Conservation (phyloP, 2,797 vertebrate species). For the Oryzias sinensis region DNA sequence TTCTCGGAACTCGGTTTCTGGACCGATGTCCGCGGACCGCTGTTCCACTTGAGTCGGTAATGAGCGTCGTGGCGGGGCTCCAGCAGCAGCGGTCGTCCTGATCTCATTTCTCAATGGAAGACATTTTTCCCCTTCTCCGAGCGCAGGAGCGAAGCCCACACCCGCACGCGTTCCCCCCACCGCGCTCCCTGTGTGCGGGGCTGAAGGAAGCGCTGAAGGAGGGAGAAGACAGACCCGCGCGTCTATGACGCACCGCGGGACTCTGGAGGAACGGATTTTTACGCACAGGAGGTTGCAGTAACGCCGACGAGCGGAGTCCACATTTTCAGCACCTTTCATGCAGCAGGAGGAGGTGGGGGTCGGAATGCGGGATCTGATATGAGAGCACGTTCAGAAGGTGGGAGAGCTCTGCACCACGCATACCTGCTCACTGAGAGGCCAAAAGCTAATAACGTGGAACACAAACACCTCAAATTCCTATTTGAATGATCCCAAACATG, state of each 20-base stretch:
- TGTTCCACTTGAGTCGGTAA: neutral
- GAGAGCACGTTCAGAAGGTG: constrained; percentile 56
- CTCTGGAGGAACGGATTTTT: neutral
- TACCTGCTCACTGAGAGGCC: neutral
- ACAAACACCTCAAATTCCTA: no score
- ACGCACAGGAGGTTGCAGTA: no score
- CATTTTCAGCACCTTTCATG: no score
- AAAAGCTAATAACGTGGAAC: neutral
- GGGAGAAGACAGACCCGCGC: neutral
- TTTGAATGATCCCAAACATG: neutral
- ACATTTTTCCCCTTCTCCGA: constrained; percentile 50
- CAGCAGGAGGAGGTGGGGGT: constrained; percentile 22
- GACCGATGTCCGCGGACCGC: constrained; percentile 1
- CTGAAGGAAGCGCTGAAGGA: constrained; percentile 33
- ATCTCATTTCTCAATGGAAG: constrained; percentile 64
- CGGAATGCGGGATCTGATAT: constrained; percentile 51
- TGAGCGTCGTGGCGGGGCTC: constrained; percentile 9
- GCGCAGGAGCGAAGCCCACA: constrained; percentile 36
- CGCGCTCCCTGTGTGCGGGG: constrained; percentile 16
- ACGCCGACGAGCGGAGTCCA: no score
- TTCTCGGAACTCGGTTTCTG: constrained; percentile 19
- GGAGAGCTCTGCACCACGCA: constrained; percentile 6
- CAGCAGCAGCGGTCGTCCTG: constrained; percentile 20
- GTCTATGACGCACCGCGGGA: constrained; percentile 7
- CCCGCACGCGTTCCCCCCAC: constrained; percentile 24